A percentile compares a stretch with the other conserved stretches of the same genome.
These are phyloP conservation scores for Melopsittacus undulatus DNA, from an alignment of 2,797 vertebrate genomes.

Conservation along the genomic window DNA sequence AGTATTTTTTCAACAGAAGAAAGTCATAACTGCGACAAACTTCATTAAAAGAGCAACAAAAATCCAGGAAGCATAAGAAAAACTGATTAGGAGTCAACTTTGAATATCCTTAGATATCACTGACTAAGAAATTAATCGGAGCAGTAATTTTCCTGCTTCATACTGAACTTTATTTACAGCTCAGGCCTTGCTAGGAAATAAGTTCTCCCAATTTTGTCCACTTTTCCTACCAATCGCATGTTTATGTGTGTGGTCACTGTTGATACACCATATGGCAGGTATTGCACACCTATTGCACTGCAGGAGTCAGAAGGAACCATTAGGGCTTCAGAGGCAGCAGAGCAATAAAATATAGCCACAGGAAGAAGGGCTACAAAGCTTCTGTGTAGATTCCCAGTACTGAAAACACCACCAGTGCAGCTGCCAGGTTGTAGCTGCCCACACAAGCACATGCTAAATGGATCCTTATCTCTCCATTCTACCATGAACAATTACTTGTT, in stretches of 20 bases:
- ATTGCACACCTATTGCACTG: not conserved
- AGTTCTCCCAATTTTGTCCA: not conserved
- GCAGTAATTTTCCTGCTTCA: not conserved
- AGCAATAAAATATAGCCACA: not conserved
- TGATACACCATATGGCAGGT: not conserved
- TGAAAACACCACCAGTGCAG: not conserved
- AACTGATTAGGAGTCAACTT: not conserved
- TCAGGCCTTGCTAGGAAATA: not conserved
- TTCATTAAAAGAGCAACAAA: not conserved
- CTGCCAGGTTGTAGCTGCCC: conserved; percentile 2
- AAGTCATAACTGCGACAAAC: not conserved
- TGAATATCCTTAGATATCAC: not conserved
- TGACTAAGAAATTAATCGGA: not conserved
- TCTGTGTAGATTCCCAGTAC: not conserved
- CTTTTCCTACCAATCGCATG: not conserved
- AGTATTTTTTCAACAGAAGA: not conserved
- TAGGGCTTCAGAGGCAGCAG: not conserved
- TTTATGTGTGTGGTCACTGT: not conserved
- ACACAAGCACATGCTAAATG: not conserved
- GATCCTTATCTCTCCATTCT: not conserved
- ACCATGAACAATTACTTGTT: not conserved
- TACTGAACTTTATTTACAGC: not conserved
- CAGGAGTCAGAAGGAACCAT: accelerated
- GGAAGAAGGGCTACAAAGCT: not conserved
- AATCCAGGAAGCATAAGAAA: not conserved